A percentile compares a stretch with the other conserved stretches of the same genome.
phyloP scores from a whole-genome alignment of 1,140 invertebrate species.

The Tetragnatha versicolor region DNA sequence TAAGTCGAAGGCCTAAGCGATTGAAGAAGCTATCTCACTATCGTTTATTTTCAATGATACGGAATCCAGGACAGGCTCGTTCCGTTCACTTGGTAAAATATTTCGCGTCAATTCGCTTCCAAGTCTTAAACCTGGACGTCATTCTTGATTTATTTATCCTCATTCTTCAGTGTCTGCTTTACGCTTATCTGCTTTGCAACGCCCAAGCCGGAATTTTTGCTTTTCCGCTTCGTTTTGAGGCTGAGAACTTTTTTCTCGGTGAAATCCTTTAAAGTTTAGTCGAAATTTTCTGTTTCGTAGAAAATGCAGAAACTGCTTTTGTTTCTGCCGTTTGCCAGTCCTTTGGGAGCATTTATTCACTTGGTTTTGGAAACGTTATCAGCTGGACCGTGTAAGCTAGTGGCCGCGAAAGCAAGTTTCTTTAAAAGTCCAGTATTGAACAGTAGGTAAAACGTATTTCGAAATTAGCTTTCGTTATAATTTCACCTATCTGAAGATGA shows the following conservation, averaged over 20 bases:
- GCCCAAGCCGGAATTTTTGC: conserved; percentile 6
- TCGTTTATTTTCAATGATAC: too few relatives aligned
- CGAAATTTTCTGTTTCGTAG: not conserved
- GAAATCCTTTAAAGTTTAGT: not conserved
- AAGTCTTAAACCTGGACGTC: not conserved
- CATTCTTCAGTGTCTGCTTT: conserved; percentile 16
- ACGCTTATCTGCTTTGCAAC: conserved; percentile 13
- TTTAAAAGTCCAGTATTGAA: too few relatives aligned
- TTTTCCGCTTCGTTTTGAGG: not conserved
- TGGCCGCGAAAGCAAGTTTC: not conserved
- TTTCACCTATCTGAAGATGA: too few relatives aligned
- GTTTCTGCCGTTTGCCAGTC: conserved; percentile 8
- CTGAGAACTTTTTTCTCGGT: not conserved
- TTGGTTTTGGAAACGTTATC: conserved; percentile 6
- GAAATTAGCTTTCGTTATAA: too few relatives aligned
- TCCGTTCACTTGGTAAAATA: too few relatives aligned
- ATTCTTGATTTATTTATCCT: conserved; percentile 19
- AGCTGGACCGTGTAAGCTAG: not conserved
- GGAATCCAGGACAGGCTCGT: too few relatives aligned
- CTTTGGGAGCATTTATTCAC: conserved; percentile 13
- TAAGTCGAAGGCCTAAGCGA: too few relatives aligned
- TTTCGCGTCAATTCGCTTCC: too few relatives aligned
- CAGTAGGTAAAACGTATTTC: too few relatives aligned
- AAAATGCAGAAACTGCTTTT: conserved; percentile 6
- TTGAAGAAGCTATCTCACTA: too few relatives aligned